phyloP scores from a whole-genome alignment of 2,113 vertebrate genomes.

The Sturnus vulgaris region DNA sequence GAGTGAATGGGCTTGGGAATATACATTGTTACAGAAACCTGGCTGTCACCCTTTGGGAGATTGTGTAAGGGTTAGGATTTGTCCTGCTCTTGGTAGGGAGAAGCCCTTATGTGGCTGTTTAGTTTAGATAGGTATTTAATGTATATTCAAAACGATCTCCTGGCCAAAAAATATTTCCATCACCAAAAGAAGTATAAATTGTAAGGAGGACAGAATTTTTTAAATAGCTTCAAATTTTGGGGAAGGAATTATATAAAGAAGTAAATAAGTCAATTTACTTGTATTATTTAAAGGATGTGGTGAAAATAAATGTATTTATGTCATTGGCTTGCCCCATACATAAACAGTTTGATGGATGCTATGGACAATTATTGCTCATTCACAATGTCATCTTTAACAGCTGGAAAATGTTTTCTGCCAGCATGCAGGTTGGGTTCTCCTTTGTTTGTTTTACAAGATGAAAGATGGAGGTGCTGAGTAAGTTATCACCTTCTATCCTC shows the following conservation, averaged over 20 bases:
- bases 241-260: not conserved
- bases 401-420: not conserved
- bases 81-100: not conserved
- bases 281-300: not conserved
- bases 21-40: not conserved
- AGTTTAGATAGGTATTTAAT: not conserved
- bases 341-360: not conserved
- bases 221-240: not conserved
- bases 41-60: not conserved
- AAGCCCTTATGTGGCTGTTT: not conserved
- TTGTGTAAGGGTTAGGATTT: not conserved
- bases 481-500: not conserved
- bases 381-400: not conserved
- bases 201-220: not conserved
- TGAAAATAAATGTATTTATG: not conserved
- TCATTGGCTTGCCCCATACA: not conserved
- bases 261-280: not conserved
- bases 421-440: not conserved
- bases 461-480: not conserved
- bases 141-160: not conserved
- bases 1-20: slow-evolving; percentile 16
- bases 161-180: not conserved
- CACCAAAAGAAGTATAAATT: not conserved
- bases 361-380: not conserved
- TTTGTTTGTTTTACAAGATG: not conserved